Base-by-base conservation (phyloP, 2,797 vertebrate species). In the Hoplostethus atlanticus region DNA sequence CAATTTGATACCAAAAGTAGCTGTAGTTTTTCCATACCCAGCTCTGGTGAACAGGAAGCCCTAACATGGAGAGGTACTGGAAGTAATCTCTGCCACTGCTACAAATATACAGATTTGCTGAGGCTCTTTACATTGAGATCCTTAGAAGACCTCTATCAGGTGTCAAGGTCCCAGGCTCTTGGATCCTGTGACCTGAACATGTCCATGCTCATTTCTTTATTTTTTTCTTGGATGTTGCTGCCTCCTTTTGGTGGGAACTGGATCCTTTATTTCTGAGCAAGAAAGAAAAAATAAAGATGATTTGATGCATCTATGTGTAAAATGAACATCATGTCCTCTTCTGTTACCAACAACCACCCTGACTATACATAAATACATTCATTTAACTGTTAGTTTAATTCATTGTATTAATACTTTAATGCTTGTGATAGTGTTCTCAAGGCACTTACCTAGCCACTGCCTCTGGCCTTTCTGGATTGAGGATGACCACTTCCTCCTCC, bases 401-500 rank as follows among this genome's bases (percentile, higher is more conserved):
- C 15, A 46, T 46, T 46, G 15, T 10, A 21, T 9, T 7, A n/a
- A 21, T 21, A 5, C 47, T 48, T 17, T n/a, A 10, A 28, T 28
- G 28, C 28, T 28, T 28, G 28, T 28, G 28, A 28, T 28, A 28
- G 28, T 28, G 28, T 28, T 28, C 28, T 28, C 5, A 4, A 64
- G 54, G 56, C 21, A 63, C 73, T 75, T 73, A 62, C 46, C 56
- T 92, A 80, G 93, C 87, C 92, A 91, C 58, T 88, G 91, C 91
- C 88, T 91, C 69, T 82, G 91, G 2, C 68, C 73, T 51, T 71
- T 95, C 92, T 13, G 96, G 94, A 16, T 97, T 93, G 64, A 99
- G 91, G 81, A 99, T 95, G 66, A 99, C 83, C 62, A 97, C 95
- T 15, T 98, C 97, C 51, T 99, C 98, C 73, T 99, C 98, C 84